Evolutionary conservation across 2,888 invertebrate genomes (phyloP), one percentile per base, ranked within the genome.

Genomic region (Xylota sylvarum): DNA sequence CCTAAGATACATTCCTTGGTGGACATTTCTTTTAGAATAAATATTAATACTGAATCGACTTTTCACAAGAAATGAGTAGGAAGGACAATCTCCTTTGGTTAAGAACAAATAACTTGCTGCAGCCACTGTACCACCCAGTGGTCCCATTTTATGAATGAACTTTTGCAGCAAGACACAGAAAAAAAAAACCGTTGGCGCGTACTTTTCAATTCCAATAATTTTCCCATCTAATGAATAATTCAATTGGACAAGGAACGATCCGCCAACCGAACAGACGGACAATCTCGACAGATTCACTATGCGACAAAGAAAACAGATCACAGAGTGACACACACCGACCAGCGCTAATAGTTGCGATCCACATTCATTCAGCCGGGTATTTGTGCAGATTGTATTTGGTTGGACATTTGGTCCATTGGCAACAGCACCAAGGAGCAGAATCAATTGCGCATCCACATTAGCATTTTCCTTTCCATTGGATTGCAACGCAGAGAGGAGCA

Each of bases 191-290:
- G 50, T 79, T 80, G 5, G 35, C 37, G 64, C 46, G 70, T 58
- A 72, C 69, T 77, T 82, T 65, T 65, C 77, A 86, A 81, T 77
- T 81, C 77, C 77, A 77, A 86, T 86, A 86, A 86, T 86, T 82
- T 86, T 62, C 77, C 67, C 82, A 86, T 86, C 82, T 77, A 37
- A 86, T 86, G 86, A 82, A 86, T 86, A 73, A 86, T 86, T 86
- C 86, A 86, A 23, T 23, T 37, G 46, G 35, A 27, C 19, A 32
- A 12, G 7, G 50, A 27, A 50, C 48, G 37, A 32, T 72, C 37
- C n/a, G n/a, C n/a, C n/a, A n/a, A n/a, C n/a, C 50, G 17, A 40
- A 27, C 43, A 17, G 1, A 60, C 35, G 56, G 48, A 50, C 46
- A 14, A 46, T 65, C 67, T 23, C 19, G 9, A 62, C 35, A n/a